Percentiles rank a stretch among this genome's conserved stretches.
These are phyloP conservation scores for Halcyon smyrnensis DNA, from an alignment of 2,797 vertebrate species.

Conservation along the genomic window DNA sequence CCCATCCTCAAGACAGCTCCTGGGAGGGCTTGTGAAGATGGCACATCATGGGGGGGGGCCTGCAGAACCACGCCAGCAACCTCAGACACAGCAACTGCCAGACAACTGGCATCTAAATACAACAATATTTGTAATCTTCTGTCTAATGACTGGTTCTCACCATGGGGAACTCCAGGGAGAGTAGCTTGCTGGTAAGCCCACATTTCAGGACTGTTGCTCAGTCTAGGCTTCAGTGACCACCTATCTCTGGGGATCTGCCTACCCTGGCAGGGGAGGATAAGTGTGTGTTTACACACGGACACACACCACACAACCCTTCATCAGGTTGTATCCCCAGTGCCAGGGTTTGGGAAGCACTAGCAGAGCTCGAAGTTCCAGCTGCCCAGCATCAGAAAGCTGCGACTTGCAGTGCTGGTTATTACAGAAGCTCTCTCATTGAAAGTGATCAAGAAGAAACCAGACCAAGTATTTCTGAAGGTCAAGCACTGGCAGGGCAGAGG, in stretches of 20 bases:
- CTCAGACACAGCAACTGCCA: not conserved
- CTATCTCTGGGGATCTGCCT: not conserved
- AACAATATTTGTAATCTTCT: not conserved
- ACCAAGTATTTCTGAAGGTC: not conserved
- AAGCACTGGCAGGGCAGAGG: not conserved
- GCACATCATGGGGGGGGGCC: accelerated
- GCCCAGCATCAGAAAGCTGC: not conserved
- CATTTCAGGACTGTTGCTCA: not conserved
- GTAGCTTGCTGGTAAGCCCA: not conserved
- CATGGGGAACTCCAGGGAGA: not conserved
- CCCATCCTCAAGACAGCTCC: not conserved
- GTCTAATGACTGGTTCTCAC: not conserved
- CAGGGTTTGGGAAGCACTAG: not conserved
- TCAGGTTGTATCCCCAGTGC: not conserved
- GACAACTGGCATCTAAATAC: not conserved
- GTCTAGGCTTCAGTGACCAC: not conserved
- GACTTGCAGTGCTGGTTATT: not conserved
- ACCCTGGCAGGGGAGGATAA: not conserved
- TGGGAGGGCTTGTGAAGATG: not conserved
- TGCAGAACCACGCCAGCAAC: not conserved
- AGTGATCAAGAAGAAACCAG: not conserved
- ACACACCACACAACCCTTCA: not conserved
- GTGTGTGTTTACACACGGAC: too few relatives aligned
- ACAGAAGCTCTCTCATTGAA: not conserved
- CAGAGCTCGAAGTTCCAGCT: not conserved